A percentile compares a stretch with the other conserved stretches of the same genome.
phyloP scores from a whole-genome alignment of 2,113 vertebrate species.

The Fulica atra region DNA sequence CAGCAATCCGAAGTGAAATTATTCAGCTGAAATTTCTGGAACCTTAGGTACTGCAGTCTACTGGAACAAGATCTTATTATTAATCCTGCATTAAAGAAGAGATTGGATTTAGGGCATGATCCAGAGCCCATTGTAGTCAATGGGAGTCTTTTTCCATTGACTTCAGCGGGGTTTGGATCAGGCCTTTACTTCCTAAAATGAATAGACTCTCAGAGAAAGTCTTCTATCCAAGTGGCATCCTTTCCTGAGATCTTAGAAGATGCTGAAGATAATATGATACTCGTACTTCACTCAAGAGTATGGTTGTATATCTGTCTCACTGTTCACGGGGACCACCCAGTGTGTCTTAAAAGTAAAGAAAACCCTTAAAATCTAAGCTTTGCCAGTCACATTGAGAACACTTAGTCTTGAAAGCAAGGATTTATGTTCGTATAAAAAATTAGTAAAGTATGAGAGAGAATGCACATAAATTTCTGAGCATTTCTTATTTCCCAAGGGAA shows the following conservation, averaged over 20 bases:
- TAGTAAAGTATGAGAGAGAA: background rate
- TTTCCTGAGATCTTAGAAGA: slow-evolving; percentile 21
- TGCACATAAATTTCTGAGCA: background rate
- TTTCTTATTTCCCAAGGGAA: background rate
- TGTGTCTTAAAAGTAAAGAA: background rate
- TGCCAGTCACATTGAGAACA: background rate
- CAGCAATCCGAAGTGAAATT: background rate
- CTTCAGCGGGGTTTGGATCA: slow-evolving; percentile 65
- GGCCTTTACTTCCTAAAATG: slow-evolving; percentile 60
- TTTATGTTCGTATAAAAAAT: background rate
- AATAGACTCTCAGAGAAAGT: background rate
- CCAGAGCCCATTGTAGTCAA: slow-evolving; percentile 69
- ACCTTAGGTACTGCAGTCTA: background rate
- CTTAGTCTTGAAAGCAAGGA: background rate
- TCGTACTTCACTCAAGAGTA: background rate
- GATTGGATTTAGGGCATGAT: slow-evolving; percentile 46
- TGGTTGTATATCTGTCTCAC: background rate
- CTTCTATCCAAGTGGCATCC: background rate
- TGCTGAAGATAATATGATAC: background rate
- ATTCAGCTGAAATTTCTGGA: background rate
- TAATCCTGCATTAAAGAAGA: slow-evolving; percentile 33
- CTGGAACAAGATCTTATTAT: background rate
- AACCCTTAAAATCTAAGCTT: background rate
- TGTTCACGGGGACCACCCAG: background rate
- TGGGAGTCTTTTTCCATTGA: slow-evolving; percentile 66